A percentile compares a stretch with the other conserved stretches of the same genome.
Conservation (phyloP, 1,140 invertebrate genomes). For the Drosophila aff. region DNA sequence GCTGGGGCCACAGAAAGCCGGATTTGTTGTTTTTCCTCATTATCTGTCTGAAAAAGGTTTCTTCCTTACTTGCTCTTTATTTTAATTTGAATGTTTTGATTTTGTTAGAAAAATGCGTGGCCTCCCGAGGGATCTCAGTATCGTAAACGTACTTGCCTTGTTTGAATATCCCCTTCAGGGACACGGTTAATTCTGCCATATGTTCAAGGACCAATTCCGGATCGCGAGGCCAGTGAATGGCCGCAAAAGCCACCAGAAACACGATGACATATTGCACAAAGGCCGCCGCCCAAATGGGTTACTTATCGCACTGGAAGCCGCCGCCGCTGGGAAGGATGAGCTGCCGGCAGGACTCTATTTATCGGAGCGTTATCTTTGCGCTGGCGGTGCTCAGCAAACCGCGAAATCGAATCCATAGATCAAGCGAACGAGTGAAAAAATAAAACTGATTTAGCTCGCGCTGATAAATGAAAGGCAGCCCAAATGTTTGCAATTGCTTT, state of each 20-base stretch:
- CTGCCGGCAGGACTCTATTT: slow-evolving; percentile 47
- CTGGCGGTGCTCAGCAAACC: slow-evolving; percentile 74
- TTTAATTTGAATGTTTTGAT: neutral
- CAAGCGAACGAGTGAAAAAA: slow-evolving; percentile 55
- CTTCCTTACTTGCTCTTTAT: neutral
- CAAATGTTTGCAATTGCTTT: slow-evolving; percentile 83
- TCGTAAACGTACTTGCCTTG: neutral
- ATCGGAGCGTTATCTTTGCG: slow-evolving; percentile 63
- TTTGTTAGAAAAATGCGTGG: neutral
- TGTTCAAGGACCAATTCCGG: slow-evolving; percentile 46
- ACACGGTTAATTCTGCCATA: slow-evolving; percentile 49
- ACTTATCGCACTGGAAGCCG: slow-evolving; percentile 54
- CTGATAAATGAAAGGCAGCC: slow-evolving; percentile 81
- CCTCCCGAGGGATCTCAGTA: neutral
- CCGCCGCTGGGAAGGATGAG: slow-evolving; percentile 34
- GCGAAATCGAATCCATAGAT: slow-evolving; percentile 81
- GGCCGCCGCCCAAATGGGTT: slow-evolving; percentile 53
- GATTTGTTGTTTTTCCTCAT: neutral
- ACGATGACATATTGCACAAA: slow-evolving; percentile 44
- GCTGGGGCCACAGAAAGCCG: neutral
- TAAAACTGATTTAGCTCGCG: slow-evolving; percentile 62
- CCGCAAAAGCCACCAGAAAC: slow-evolving; percentile 47
- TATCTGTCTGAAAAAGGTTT: neutral
- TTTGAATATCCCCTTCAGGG: slow-evolving; percentile 16
- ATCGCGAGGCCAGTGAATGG: slow-evolving; percentile 24